These are phyloP conservation scores for Gracilinanus agilis DNA, from an alignment of 2,113 vertebrate species.

Conservation along the genomic window DNA sequence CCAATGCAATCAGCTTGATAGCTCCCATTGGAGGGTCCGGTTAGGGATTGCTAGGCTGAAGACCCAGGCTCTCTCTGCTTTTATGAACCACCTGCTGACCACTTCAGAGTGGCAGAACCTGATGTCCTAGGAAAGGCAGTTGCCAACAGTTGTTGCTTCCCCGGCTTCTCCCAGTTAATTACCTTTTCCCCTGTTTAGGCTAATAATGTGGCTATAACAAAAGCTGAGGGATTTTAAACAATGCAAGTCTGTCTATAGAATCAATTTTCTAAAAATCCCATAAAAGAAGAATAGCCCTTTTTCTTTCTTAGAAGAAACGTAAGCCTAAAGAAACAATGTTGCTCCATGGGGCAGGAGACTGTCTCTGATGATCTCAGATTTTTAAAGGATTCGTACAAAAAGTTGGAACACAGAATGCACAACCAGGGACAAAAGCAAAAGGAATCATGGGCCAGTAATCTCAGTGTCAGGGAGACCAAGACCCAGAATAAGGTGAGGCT, in stretches of 20 bases:
- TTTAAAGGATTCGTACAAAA: background rate
- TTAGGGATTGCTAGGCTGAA: background rate
- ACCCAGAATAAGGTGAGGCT: background rate
- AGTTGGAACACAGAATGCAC: background rate
- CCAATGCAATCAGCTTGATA: background rate
- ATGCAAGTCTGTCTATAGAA: background rate
- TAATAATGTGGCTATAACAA: background rate
- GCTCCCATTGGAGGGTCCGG: background rate
- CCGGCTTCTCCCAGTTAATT: background rate
- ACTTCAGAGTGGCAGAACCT: background rate
- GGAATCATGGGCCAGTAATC: background rate
- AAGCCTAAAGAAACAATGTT: background rate
- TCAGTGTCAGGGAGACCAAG: background rate
- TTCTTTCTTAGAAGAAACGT: background rate
- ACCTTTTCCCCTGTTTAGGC: background rate
- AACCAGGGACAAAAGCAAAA: conserved; percentile 5
- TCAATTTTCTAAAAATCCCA: background rate
- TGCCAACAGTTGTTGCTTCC: background rate
- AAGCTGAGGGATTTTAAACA: background rate
- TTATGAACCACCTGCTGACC: background rate
- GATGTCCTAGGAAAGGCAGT: background rate
- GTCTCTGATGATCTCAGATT: background rate
- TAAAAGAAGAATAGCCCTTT: background rate
- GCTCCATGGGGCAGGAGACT: background rate
- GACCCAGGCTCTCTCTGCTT: background rate